Percentiles rank a stretch among this genome's conserved stretches.
Conservation (phyloP, 1,140 invertebrate species). For the Aphidius gifuensis region DNA sequence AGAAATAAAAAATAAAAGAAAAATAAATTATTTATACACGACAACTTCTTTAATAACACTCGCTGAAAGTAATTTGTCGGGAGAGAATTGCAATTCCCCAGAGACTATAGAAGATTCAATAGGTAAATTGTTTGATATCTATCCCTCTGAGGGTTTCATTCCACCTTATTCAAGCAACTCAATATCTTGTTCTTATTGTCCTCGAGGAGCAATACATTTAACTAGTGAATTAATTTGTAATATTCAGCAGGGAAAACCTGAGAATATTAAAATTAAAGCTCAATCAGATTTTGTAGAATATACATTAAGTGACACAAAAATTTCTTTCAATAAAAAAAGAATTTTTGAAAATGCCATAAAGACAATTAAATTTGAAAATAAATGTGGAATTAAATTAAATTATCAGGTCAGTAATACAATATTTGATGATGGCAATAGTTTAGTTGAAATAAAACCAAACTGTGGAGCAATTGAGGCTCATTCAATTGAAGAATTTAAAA, state of each 20-base stretch:
- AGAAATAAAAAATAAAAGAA: constrained; percentile 42
- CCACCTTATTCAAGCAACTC: constrained; percentile 43
- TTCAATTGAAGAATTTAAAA: constrained; percentile 28
- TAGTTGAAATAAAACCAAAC: constrained; percentile 35
- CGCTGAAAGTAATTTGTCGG: neutral
- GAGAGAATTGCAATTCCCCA: neutral
- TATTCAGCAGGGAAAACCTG: constrained; percentile 43
- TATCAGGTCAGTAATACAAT: constrained; percentile 12
- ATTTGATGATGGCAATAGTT: constrained; percentile 16
- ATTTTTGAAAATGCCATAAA: constrained; percentile 26
- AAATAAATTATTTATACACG: neutral
- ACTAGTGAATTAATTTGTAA: constrained; percentile 38
- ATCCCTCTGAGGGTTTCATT: constrained; percentile 42
- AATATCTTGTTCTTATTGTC: constrained; percentile 44
- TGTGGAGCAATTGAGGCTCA: constrained; percentile 31
- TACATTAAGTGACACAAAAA: constrained; percentile 34
- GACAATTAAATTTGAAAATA: constrained; percentile 26
- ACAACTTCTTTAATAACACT: too few relatives aligned
- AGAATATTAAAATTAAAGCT: constrained; percentile 40
- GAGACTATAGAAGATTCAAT: constrained; percentile 20
- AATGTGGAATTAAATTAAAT: constrained; percentile 27
- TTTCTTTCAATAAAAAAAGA: constrained; percentile 49
- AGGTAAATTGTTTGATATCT: constrained; percentile 39
- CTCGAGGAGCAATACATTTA: constrained; percentile 35
- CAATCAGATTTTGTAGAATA: constrained; percentile 42